A percentile compares a stretch with the other conserved stretches of the same genome.
These are phyloP conservation scores for Plagodis dolabraria DNA, from an alignment of 2,888 invertebrate genomes.

Conservation along the genomic window DNA sequence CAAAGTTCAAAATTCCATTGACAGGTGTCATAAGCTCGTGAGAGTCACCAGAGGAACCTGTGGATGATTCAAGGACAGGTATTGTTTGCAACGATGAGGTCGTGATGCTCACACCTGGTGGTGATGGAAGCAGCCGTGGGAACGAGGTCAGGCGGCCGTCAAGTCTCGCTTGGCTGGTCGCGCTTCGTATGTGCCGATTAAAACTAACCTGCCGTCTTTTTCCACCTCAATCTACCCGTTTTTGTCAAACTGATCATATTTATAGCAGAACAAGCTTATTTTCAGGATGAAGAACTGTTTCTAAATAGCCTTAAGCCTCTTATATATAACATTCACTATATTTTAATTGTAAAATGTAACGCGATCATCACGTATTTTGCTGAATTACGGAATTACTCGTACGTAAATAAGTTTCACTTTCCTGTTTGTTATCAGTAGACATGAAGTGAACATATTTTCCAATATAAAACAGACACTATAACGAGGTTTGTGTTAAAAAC, in stretches of 20 bases:
- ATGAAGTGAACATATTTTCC: too few species aligned
- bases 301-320: too few species aligned
- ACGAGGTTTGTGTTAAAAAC: not conserved
- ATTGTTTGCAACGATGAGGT: slow-evolving; percentile 51
- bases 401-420: too few species aligned
- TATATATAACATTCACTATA: too few species aligned
- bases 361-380: too few species aligned
- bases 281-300: too few species aligned
- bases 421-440: too few species aligned
- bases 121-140: slow-evolving; percentile 62
- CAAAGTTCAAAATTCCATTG: too few species aligned
- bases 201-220: slow-evolving; percentile 18
- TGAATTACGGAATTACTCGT: too few species aligned
- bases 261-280: too few species aligned
- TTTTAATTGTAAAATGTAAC: too few species aligned
- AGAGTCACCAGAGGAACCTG: slow-evolving; percentile 5
- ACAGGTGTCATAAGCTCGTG: slow-evolving; percentile 4
- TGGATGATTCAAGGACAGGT: slow-evolving; percentile 26
- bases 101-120: slow-evolving; percentile 53
- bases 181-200: slow-evolving; percentile 46
- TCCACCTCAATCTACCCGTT: slow-evolving; percentile 14
- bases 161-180: slow-evolving; percentile 69
- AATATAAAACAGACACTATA: too few species aligned
- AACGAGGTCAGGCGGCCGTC: slow-evolving; percentile 79
- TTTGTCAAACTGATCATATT: slow-evolving; percentile 3